These are phyloP conservation scores for Nesogale talazaci DNA, from an alignment of 2,113 vertebrate genomes.

Conservation along the genomic window DNA sequence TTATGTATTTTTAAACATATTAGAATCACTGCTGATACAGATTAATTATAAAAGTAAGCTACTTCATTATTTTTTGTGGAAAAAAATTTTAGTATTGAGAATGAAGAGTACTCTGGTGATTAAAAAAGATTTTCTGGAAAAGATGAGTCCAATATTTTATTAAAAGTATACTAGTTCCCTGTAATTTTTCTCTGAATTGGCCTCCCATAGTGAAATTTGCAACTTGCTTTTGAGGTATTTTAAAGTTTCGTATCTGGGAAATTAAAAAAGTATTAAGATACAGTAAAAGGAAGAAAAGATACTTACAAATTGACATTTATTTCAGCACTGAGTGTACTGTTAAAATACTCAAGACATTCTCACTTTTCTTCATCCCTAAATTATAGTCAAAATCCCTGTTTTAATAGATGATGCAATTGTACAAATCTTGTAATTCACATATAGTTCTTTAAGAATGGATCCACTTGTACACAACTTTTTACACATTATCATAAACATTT, in stretches of 20 bases:
- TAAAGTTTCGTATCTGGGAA: conserved; percentile 32
- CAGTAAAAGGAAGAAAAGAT: background rate
- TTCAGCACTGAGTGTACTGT: conserved; percentile 38
- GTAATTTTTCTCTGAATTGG: conserved; percentile 21
- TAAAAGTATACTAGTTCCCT: conserved; percentile 7
- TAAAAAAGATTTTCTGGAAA: background rate
- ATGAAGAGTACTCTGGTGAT: conserved; percentile 19
- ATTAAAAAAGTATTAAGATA: conserved; percentile 5
- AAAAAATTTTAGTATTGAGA: conserved; percentile 32
- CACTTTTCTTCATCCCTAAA: conserved; percentile 3
- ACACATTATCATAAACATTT: background rate
- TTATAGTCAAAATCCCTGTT: conserved; percentile 9
- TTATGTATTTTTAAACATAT: conserved; percentile 8
- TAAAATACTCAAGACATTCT: background rate
- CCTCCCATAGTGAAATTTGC: conserved; percentile 51
- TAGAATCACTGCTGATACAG: conserved; percentile 57
- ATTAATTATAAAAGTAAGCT: conserved; percentile 45
- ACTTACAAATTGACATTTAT: conserved; percentile 38
- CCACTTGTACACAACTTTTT: background rate
- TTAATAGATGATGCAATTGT: conserved; percentile 46
- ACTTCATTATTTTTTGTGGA: background rate
- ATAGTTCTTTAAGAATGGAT: conserved; percentile 6
- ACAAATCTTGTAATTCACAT: conserved; percentile 32
- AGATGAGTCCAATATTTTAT: conserved; percentile 62
- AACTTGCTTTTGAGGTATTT: conserved; percentile 21